Percentiles rank a stretch among this genome's conserved stretches.
Evolutionary conservation across 2,888 invertebrate genomes (phyloP).

Genomic region (Xanthorhoe designata): DNA sequence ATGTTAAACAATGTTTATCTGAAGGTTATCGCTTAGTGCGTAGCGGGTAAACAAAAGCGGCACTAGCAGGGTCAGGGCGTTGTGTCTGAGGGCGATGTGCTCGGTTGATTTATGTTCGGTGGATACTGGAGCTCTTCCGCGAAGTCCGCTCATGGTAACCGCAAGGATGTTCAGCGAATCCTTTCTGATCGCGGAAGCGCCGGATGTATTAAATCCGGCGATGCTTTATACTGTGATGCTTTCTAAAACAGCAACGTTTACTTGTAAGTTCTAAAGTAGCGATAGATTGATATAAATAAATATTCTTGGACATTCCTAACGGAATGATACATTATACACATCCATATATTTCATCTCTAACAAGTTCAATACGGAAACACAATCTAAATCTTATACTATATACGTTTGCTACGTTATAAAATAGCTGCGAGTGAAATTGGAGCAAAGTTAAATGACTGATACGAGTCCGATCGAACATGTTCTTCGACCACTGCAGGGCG

Average conservation of each 20-base stretch:
- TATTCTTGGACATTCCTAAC: no score
- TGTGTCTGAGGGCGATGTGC: conserved; percentile 70
- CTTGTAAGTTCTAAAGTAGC: not conserved
- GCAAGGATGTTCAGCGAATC: conserved; percentile 54
- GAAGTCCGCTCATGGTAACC: conserved; percentile 75
- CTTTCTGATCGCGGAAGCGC: conserved; percentile 37
- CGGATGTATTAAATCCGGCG: conserved; percentile 5
- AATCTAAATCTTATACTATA: conserved; percentile 51
- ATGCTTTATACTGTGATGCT: not conserved
- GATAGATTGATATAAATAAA: not conserved
- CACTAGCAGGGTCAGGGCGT: conserved; percentile 66
- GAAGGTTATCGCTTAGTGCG: conserved; percentile 64
- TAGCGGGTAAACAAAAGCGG: conserved; percentile 69
- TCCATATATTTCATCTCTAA: not conserved
- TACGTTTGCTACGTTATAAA: conserved; percentile 53
- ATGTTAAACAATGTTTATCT: conserved; percentile 60
- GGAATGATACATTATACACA: no score
- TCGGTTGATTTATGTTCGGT: conserved; percentile 76
- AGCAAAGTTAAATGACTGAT: conserved; percentile 70
- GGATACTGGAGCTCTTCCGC: conserved; percentile 80
- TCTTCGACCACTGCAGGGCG: conserved; percentile 67
- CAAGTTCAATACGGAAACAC: not conserved
- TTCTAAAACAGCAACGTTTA: conserved; percentile 3
- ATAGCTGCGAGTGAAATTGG: conserved; percentile 64
- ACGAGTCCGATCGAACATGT: conserved; percentile 63